Evolutionary conservation across 2,797 vertebrate genomes (phyloP).

Genomic region (Chanos chanos): DNA sequence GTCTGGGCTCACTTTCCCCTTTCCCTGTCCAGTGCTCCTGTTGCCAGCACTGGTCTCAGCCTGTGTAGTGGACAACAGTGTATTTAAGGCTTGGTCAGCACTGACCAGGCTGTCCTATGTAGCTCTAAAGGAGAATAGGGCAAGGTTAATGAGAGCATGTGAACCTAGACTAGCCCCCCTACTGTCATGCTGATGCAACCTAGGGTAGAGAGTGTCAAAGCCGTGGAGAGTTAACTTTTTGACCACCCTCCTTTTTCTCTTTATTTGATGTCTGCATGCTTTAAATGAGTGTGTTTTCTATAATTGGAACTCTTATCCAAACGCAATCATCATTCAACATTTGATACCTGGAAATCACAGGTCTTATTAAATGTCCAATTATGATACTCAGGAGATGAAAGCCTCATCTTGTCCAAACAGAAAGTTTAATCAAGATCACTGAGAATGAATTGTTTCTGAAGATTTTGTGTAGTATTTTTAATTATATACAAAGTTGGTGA

Average conservation of each 20-base stretch:
- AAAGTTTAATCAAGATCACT: no score
- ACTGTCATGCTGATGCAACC: constrained; percentile 17
- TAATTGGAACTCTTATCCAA: no score
- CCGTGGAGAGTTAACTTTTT: neutral
- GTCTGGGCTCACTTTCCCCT: neutral
- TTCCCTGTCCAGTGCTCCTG: neutral
- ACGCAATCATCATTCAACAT: no score
- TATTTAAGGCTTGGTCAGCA: constrained; percentile 70
- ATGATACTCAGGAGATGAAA: no score
- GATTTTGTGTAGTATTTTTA: no score
- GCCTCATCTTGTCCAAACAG: no score
- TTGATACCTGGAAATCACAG: no score
- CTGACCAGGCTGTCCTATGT: constrained; percentile 62
- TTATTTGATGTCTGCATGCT: neutral
- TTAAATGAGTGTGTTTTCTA: neutral
- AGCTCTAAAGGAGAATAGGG: constrained; percentile 70
- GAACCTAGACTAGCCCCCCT: constrained; percentile 36
- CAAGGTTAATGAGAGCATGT: constrained; percentile 71
- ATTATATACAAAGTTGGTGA: constrained; percentile 8
- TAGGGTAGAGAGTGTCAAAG: neutral
- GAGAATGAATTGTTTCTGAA: no score
- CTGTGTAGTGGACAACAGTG: constrained; percentile 66
- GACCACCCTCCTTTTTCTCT: neutral
- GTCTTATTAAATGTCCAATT: no score
- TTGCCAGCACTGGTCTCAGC: constrained; percentile 73